phyloP scores from a whole-genome alignment of 2,888 invertebrate genomes.

The Achlya flavicornis region DNA sequence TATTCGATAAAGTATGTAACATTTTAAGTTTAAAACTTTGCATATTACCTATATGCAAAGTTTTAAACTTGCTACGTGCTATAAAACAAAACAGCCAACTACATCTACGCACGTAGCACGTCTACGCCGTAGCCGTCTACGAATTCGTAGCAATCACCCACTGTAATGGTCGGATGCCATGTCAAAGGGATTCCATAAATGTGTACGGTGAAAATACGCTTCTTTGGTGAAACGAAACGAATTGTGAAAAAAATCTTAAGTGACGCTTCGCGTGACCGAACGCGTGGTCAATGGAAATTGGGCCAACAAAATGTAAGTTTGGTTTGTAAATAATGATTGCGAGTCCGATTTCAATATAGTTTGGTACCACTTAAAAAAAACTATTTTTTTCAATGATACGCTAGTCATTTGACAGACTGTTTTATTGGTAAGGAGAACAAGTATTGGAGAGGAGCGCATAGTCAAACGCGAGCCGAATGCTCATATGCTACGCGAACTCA shows the following conservation, averaged over 20 bases:
- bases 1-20: not conserved
- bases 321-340: constrained; percentile 25
- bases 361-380: constrained; percentile 7
- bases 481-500: too few relatives aligned
- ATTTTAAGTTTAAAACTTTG: constrained; percentile 30
- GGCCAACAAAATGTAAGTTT: constrained; percentile 35
- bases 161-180: constrained; percentile 79
- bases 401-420: not conserved
- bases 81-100: constrained; percentile 30
- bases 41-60: too few relatives aligned
- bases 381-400: not conserved
- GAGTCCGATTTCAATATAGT: constrained; percentile 12
- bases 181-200: constrained; percentile 76
- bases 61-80: too few relatives aligned
- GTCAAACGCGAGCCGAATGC: too few relatives aligned
- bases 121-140: constrained; percentile 48
- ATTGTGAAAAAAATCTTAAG: constrained; percentile 74
- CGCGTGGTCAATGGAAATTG: constrained; percentile 69
- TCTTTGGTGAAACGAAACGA: constrained; percentile 48
- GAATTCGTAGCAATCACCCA: constrained; percentile 68
- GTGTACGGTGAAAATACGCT: constrained; percentile 52
- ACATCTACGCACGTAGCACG: constrained; percentile 50
- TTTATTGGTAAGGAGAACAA: not conserved
- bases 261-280: constrained; percentile 72
- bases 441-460: too few relatives aligned